phyloP scores from a whole-genome alignment of 2,888 invertebrate species.

The Scaptomyza reducta region DNA sequence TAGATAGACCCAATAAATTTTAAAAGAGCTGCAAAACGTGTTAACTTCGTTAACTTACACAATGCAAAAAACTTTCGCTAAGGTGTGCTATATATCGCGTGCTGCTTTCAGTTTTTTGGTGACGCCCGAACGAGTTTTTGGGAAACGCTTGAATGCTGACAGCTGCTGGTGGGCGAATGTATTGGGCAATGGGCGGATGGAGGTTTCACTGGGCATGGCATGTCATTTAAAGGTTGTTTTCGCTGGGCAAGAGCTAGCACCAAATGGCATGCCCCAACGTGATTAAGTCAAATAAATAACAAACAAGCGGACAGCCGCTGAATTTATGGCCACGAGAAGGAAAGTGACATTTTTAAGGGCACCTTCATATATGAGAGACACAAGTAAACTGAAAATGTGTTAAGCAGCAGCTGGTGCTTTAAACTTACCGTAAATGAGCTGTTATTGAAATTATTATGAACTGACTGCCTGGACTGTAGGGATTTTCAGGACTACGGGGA shows the following conservation, averaged over 20 bases:
- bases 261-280: slow-evolving; percentile 72
- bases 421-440: slow-evolving; percentile 25
- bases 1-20: slow-evolving; percentile 66
- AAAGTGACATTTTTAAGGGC: slow-evolving; percentile 38
- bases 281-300: slow-evolving; percentile 77
- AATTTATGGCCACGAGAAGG: slow-evolving; percentile 66
- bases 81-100: slow-evolving; percentile 75
- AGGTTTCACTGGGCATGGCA: slow-evolving; percentile 57
- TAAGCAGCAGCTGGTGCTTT: slow-evolving; percentile 27
- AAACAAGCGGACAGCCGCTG: slow-evolving; percentile 75
- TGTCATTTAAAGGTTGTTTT: slow-evolving; percentile 70
- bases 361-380: slow-evolving; percentile 15
- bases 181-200: background rate
- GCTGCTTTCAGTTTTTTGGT: slow-evolving; percentile 52
- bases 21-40: slow-evolving; percentile 53
- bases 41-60: slow-evolving; percentile 37
- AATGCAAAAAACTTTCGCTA: slow-evolving; percentile 60
- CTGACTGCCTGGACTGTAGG: background rate
- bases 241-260: slow-evolving; percentile 49
- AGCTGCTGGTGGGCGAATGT: slow-evolving; percentile 38
- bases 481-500: slow-evolving; percentile 4
- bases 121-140: slow-evolving; percentile 40
- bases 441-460: background rate
- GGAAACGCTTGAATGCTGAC: slow-evolving; percentile 70
- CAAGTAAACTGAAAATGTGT: slow-evolving; percentile 21